A percentile compares a stretch with the other conserved stretches of the same genome.
These are phyloP conservation scores for Menidia beryllina DNA, from an alignment of 2,113 vertebrate genomes.

Conservation along the genomic window DNA sequence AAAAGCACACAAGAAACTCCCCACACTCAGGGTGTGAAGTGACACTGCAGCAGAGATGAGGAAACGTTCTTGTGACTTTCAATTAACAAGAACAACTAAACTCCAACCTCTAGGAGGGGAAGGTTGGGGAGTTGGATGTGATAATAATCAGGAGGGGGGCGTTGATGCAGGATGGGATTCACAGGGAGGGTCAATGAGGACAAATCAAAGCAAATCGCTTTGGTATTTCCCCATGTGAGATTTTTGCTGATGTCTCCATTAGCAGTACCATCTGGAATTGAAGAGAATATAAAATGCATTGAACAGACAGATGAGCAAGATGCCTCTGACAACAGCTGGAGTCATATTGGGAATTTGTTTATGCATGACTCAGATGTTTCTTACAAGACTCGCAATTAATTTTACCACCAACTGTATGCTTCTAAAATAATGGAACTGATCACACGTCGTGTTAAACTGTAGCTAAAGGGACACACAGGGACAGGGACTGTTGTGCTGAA, in stretches of 20 bases:
- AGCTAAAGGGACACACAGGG: too few species aligned
- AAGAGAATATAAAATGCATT: not conserved
- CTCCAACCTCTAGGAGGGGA: not conserved
- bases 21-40: constrained; percentile 20
- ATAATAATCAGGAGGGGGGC: constrained; percentile 37
- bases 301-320: constrained; percentile 23
- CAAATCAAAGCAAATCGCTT: constrained; percentile 7
- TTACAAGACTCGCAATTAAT: too few species aligned
- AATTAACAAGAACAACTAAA: constrained; percentile 53
- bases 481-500: too few species aligned
- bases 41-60: constrained; percentile 53
- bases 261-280: too few species aligned
- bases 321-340: constrained; percentile 36
- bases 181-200: constrained; percentile 4
- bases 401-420: too few species aligned
- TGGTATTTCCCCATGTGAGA: constrained; percentile 12
- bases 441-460: too few species aligned
- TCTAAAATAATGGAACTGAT: too few species aligned
- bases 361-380: constrained; percentile 26
- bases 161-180: constrained; percentile 9
- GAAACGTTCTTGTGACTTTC: constrained; percentile 73
- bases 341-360: constrained; percentile 34
- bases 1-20: constrained; percentile 6
- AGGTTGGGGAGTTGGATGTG: constrained; percentile 29
- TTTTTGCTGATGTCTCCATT: too few species aligned